Evolutionary conservation across 2,888 invertebrate species (phyloP).

Genomic region (Abscondita cerata): DNA sequence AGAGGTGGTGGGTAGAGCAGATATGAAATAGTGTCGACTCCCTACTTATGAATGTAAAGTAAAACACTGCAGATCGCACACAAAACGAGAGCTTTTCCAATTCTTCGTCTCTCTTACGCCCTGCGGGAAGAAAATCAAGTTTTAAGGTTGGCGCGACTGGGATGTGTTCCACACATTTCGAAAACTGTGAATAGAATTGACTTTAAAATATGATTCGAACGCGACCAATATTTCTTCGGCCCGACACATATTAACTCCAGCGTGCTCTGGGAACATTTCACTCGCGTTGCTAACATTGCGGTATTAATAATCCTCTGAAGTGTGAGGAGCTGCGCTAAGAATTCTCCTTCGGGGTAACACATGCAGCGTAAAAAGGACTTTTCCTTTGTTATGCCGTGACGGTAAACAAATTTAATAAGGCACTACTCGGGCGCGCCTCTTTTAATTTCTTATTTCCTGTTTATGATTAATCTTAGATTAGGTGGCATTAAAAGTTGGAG

Average conservation of each 20-base stretch:
- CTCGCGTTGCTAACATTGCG: slow-evolving; percentile 40
- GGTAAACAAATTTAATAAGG: slow-evolving; percentile 32
- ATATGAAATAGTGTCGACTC: slow-evolving; percentile 56
- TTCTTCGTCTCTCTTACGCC: slow-evolving; percentile 24
- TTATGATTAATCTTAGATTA: slow-evolving; percentile 42
- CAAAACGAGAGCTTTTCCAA: slow-evolving; percentile 18
- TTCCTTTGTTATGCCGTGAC: slow-evolving; percentile 1
- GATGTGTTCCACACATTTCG: slow-evolving; percentile 38
- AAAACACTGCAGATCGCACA: slow-evolving; percentile 48
- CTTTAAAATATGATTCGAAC: slow-evolving; percentile 56
- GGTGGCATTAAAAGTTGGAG: slow-evolving; percentile 37
- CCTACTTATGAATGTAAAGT: slow-evolving; percentile 57
- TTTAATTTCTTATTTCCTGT: slow-evolving; percentile 28
- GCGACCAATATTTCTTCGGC: slow-evolving; percentile 51
- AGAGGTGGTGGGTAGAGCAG: slow-evolving; percentile 54
- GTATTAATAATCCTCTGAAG: slow-evolving; percentile 47
- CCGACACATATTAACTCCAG: slow-evolving; percentile 49
- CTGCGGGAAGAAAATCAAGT: slow-evolving; percentile 34
- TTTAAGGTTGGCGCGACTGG: slow-evolving; percentile 30
- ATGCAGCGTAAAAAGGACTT: slow-evolving; percentile 18
- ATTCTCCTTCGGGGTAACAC: slow-evolving; percentile 27
- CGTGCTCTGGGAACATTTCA: slow-evolving; percentile 41
- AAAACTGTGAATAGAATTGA: slow-evolving; percentile 51
- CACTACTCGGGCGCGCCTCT: slow-evolving; percentile 23
- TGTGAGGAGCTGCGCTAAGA: slow-evolving; percentile 31